A percentile compares a stretch with the other conserved stretches of the same genome.
phyloP scores from a whole-genome alignment of 1,140 invertebrate genomes.

The Latrodectus geometricus region DNA sequence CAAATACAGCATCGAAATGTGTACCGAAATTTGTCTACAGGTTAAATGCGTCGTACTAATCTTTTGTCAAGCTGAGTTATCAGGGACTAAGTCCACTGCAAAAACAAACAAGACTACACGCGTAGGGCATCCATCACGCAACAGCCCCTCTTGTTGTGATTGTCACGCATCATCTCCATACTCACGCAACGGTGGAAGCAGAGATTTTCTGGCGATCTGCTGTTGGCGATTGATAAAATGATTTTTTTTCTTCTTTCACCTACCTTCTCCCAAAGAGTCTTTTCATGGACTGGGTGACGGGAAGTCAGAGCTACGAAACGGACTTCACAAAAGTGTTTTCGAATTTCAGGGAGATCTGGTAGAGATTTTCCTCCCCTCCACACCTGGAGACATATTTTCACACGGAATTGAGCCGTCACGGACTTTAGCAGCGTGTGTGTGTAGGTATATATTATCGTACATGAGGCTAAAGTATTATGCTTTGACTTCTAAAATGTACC shows the following conservation, averaged over 20 bases:
- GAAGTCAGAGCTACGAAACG: background rate
- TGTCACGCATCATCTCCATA: conserved; percentile 8
- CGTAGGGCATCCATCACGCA: conserved; percentile 22
- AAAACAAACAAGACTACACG: conserved; percentile 5
- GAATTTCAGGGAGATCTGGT: conserved; percentile 5
- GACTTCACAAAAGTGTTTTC: conserved; percentile 34
- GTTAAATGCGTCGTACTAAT: no score
- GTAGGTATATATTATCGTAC: conserved; percentile 9
- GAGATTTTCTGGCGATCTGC: conserved; percentile 1
- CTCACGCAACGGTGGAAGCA: conserved; percentile 13
- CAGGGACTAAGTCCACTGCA: background rate
- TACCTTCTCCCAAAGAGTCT: background rate
- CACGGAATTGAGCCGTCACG: conserved; percentile 41
- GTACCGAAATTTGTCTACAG: no score
- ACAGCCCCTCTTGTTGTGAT: conserved; percentile 38
- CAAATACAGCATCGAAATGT: no score
- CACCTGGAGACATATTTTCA: conserved; percentile 51
- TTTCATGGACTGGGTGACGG: conserved; percentile 19
- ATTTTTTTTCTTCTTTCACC: no score
- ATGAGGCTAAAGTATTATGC: conserved; percentile 5
- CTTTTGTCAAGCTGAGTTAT: background rate
- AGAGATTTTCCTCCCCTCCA: conserved; percentile 1
- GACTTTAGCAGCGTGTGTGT: background rate
- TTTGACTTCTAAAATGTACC: conserved; percentile 22
- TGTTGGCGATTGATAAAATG: background rate